Base-by-base conservation (phyloP, 30 jellyfish, hydroid and myxozoan species). In the Hydra vulgaris region DNA sequence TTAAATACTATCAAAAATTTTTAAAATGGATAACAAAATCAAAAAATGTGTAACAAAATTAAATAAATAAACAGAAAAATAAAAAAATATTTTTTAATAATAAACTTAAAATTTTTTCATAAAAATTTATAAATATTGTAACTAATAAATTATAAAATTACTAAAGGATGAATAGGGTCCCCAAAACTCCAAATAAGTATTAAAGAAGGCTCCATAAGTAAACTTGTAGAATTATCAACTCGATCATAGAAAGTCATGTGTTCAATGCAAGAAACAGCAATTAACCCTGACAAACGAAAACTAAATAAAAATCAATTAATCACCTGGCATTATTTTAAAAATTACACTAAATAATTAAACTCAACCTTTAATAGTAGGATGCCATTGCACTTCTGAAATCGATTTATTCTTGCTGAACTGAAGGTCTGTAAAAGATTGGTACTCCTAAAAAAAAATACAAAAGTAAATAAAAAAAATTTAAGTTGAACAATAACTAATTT, bases 141-240 rank as follows among this genome's bases (percentile, higher is more conserved):
- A n/a, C n/a, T n/a, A n/a, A n/a, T n/a, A n/a, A n/a, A n/a, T n/a
- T n/a, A n/a, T n/a, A n/a, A 7, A 79, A 86, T 80, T 76, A 89
- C 97, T 88, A 90, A 67, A 16, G 97, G 97, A 75, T 90, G 95
- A 40, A 90, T 90, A 3, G 97, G 95, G 53, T 90, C 97, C 22
- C 94, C 95, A 79, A 90, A 90, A 77, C 97, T 90, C 97, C 97
- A 90, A 17, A 90, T 77, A 7, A 90, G 88, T 25, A 90, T 79
- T 72, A 90, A 83, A 69, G 95, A 86, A 24, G 95, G 97, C 23
- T 84, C 77, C 95, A 85, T 85, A 3, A 86, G 74, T 56, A 73
- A 77, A 26, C 55, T 79, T 18, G 97, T 81, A 25, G 79, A 78
- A 66, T 79, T 72, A 66, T 90, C 95, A 52, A 90, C 82, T 75